Conservation (phyloP, 2,888 invertebrate genomes). For the Thumatha senex region DNA sequence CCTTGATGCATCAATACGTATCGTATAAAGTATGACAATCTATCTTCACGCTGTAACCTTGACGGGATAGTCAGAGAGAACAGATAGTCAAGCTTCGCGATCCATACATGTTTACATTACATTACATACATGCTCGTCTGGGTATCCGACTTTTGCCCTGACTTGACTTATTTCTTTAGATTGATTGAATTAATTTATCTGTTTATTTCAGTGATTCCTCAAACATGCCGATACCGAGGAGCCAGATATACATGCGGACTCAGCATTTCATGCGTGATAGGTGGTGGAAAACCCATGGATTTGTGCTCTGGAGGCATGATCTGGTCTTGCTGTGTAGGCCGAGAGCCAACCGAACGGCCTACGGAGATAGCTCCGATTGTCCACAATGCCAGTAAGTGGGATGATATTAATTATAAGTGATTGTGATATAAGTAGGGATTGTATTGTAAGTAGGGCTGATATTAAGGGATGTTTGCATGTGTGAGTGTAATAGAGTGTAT, state of each 20-base stretch:
- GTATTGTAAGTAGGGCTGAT: constrained; percentile 1
- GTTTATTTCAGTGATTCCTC: constrained; percentile 90
- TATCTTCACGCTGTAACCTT: no score
- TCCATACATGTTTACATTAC: no score
- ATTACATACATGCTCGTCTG: no score
- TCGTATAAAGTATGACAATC: no score
- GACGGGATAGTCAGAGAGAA: no score
- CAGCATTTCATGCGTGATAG: constrained; percentile 94
- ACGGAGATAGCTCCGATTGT: constrained; percentile 85
- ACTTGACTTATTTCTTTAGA: no score
- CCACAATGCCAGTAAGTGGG: constrained; percentile 94
- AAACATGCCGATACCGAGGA: constrained; percentile 93
- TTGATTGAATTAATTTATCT: background rate
- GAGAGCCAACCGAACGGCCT: constrained; percentile 83
- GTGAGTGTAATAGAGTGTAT: constrained; percentile 1
- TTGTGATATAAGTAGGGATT: background rate
- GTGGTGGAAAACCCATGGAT: constrained; percentile 94
- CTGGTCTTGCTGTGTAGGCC: constrained; percentile 96
- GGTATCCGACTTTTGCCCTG: no score
- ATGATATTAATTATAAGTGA: background rate
- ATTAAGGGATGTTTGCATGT: constrained; percentile 6
- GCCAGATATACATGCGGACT: constrained; percentile 94
- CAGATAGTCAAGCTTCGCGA: no score
- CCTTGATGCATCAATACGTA: no score
- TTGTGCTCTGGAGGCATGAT: constrained; percentile 97